A percentile compares a stretch with the other conserved stretches of the same genome.
phyloP scores from a whole-genome alignment of 2,797 vertebrate genomes.

The Liasis olivaceus region DNA sequence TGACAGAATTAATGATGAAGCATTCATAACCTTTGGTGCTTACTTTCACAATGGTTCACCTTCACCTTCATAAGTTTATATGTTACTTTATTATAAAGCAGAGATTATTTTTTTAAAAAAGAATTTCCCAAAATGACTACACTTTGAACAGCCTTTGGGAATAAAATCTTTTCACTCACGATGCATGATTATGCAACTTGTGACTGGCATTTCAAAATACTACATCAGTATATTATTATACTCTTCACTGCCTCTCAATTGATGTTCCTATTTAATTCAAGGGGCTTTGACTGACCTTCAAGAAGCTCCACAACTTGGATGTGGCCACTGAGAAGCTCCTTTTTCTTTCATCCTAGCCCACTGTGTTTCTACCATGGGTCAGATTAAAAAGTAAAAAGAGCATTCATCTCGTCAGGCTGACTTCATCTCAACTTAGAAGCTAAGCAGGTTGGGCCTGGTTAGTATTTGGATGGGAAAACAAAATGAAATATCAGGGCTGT shows the following conservation, averaged over 20 bases:
- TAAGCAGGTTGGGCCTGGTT: no score
- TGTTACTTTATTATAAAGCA: background rate
- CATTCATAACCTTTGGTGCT: constrained; percentile 24
- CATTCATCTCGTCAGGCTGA: no score
- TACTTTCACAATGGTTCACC: constrained; percentile 10
- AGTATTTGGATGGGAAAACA: no score
- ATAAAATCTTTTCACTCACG: background rate
- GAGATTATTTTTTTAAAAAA: background rate
- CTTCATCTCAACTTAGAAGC: no score
- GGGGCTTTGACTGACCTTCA: background rate
- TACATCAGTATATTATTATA: background rate
- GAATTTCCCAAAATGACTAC: background rate
- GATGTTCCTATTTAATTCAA: background rate
- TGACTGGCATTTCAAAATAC: background rate
- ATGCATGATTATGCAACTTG: background rate
- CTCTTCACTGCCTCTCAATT: background rate
- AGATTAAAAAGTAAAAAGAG: no score
- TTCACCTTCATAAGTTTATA: background rate
- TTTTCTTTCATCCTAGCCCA: background rate
- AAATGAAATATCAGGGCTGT: no score
- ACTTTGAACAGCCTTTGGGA: background rate
- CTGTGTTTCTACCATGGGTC: background rate
- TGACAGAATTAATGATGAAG: constrained; percentile 31
- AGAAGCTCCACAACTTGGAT: background rate
- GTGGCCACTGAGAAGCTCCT: background rate